These are phyloP conservation scores for Hormiphora californensis DNA, from an alignment of 37 sponge, comb jelly and placozoan species.

Conservation along the genomic window DNA sequence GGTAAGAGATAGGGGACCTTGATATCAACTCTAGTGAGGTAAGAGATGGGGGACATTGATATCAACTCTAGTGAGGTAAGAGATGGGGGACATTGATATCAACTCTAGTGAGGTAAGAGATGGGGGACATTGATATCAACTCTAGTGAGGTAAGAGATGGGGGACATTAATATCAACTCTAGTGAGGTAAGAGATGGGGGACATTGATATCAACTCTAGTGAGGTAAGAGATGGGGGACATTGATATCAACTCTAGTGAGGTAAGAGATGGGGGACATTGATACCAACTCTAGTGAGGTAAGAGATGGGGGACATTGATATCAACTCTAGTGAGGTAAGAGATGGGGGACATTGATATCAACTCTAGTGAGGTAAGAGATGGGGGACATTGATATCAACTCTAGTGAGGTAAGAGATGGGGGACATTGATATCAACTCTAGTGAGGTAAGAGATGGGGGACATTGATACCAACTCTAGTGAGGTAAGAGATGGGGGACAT, in stretches of 20 bases:
- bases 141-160: slow-evolving; percentile 10
- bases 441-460: slow-evolving; percentile 14
- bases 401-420: slow-evolving; percentile 11
- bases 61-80: slow-evolving; percentile 1
- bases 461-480: not conserved
- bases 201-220: not conserved
- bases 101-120: slow-evolving; percentile 1
- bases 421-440: not conserved
- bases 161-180: not conserved
- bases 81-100: slow-evolving; percentile 4
- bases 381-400: slow-evolving; percentile 4
- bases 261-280: slow-evolving; percentile 14
- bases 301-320: slow-evolving; percentile 4
- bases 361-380: slow-evolving; percentile 1
- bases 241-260: not conserved
- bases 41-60: slow-evolving; percentile 4
- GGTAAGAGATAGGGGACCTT: slow-evolving; percentile 4
- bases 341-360: slow-evolving; percentile 4
- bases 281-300: not conserved
- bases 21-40: slow-evolving; percentile 1
- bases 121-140: slow-evolving; percentile 4
- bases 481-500: not conserved
- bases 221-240: slow-evolving; percentile 22
- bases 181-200: slow-evolving; percentile 14
- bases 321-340: slow-evolving; percentile 1